Evolutionary conservation across 2,113 vertebrate species (phyloP).

Genomic region (Vulpes lagopus): DNA sequence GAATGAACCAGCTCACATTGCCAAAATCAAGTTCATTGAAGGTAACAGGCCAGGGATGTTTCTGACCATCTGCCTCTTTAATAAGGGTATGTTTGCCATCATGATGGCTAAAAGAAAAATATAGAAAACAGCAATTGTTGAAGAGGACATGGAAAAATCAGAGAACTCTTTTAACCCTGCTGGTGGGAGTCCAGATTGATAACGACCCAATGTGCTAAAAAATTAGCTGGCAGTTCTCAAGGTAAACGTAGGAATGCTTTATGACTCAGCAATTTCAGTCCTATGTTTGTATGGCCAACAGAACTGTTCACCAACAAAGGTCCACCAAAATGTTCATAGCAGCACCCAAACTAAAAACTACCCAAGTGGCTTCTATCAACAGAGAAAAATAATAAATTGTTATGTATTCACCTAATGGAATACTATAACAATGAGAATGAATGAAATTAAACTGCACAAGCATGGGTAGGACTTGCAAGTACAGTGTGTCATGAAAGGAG

Average conservation of each 20-base stretch:
- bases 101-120: not conserved
- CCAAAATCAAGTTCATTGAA: slow-evolving; percentile 66
- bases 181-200: not conserved
- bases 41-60: slow-evolving; percentile 17
- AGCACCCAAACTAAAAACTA: not conserved
- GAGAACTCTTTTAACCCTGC: not conserved
- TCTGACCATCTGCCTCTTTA: slow-evolving; percentile 7
- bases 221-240: not conserved
- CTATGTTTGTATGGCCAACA: not conserved
- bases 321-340: not conserved
- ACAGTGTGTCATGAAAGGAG: not conserved
- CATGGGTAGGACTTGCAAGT: not conserved
- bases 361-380: not conserved
- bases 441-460: not conserved
- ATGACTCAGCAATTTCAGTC: not conserved
- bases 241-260: not conserved
- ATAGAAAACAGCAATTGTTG: not conserved
- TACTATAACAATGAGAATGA: not conserved
- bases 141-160: not conserved
- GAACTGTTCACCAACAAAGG: not conserved
- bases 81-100: not conserved
- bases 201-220: not conserved
- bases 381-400: not conserved
- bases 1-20: slow-evolving; percentile 26
- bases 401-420: not conserved